phyloP scores from a whole-genome alignment of 1,140 invertebrate genomes.

The Centruroides vittatus region DNA sequence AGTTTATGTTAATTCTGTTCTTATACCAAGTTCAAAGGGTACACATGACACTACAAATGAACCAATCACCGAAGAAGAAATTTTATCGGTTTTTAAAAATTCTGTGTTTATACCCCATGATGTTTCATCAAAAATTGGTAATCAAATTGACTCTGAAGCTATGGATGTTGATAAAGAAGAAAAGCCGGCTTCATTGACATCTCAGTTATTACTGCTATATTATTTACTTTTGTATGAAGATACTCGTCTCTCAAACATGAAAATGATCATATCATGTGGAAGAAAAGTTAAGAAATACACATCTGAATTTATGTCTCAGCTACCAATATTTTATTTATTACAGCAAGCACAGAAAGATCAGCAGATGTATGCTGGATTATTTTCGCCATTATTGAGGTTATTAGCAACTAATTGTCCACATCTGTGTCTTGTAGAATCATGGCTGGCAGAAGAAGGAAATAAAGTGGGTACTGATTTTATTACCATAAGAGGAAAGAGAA shows the following conservation, averaged over 20 bases:
- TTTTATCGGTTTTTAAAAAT: conserved; percentile 56
- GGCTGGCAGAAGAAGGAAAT: conserved; percentile 42
- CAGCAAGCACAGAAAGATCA: conserved; percentile 86
- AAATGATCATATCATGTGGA: conserved; percentile 45
- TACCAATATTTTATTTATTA: conserved; percentile 77
- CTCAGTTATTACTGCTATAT: conserved; percentile 79
- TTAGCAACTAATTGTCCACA: conserved; percentile 89
- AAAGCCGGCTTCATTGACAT: conserved; percentile 50
- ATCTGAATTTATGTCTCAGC: conserved; percentile 68
- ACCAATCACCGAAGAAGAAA: conserved; percentile 80
- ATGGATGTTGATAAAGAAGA: conserved; percentile 26
- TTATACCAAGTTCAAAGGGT: conserved; percentile 42
- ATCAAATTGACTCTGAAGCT: background rate
- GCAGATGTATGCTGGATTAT: conserved; percentile 70
- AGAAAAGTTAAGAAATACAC: conserved; percentile 74
- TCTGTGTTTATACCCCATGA: conserved; percentile 15
- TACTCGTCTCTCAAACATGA: conserved; percentile 61
- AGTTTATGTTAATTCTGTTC: conserved; percentile 86
- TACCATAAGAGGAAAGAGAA: too few relatives aligned
- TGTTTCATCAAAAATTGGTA: too few relatives aligned
- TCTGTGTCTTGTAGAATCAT: conserved; percentile 85
- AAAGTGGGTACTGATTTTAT: background rate
- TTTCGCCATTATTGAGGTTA: conserved; percentile 67
- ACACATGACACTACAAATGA: conserved; percentile 61
- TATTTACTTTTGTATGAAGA: conserved; percentile 90